Base-by-base conservation (phyloP, 2,888 invertebrate genomes). In the Drepanosiphum platanoidis region DNA sequence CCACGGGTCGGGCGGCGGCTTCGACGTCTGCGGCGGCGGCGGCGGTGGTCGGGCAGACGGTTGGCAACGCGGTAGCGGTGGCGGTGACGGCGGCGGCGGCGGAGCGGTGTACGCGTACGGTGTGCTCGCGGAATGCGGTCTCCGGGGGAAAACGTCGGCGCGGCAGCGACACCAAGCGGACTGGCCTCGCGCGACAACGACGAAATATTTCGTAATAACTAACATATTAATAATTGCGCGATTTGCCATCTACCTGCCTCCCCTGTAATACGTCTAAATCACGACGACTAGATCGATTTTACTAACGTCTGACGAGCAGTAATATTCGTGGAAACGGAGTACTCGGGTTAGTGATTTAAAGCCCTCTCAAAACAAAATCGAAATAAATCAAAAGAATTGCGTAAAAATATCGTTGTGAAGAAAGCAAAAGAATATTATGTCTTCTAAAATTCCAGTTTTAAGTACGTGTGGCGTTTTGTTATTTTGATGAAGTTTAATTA, bases 101-200 rank as follows among this genome's bases (percentile, higher is more conserved):
- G 39, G 39, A 36, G 77, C 32, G 74, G 75, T 27, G 82, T 42
- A 36, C 61, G 32, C 64, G 72, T 74, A 80, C 79, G 79, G 66
- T 46, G 66, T 77, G 84, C 75, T 70, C 84, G 75, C 84, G 84
- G 84, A 84, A 84, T 84, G 84, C 84, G 30, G 75, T 77, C 77
- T 52, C 52, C 36, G 77, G 36, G 66, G 83, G 66, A 77, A 52
- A 42, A 46, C 42, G 52, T 18, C 46, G 77, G 66, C 5, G 68
- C 75, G 15, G 39, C 66, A 77, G 68, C 84, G 84, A 84, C 84
- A 68, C 68, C 84, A 36, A 46, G 84, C 77, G 84, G 84, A 84
- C 77, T n/a, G 75, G 39, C n/a, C 27, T 8, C 46, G 75, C 84
- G 66, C 77, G n/a, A 71, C 36, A 52, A 75, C 75, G 34, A 27